Evolutionary conservation across 2,888 invertebrate species (phyloP), one percentile per base, ranked within the genome.

Genomic region (Drosophila aldrichi): DNA sequence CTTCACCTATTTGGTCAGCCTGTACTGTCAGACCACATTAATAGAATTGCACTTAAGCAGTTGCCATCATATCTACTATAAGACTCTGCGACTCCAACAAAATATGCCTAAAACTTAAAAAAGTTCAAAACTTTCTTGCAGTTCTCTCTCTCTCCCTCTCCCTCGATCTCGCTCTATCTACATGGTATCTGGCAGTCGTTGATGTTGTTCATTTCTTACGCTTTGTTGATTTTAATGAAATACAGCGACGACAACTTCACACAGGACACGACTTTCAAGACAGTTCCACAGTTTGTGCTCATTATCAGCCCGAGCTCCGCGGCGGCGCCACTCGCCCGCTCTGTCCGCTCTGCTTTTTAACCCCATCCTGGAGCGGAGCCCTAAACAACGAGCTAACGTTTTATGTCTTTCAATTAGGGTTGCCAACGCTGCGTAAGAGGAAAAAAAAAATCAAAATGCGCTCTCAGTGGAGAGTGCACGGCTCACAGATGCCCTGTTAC

Each of bases 381-480:
- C 61, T 41, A 66, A 66, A 58, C 73, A 77, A 69, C 73, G 73
- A 81, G 81, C 81, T 76, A 81, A 76, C 81, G 76, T 65, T 79
- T 81, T 81, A 81, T 79, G 74, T 79, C 81, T 79, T 74, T 66
- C 81, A 84, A 82, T 82, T 74, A 81, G 79, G 67, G 78, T 79
- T 78, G 71, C 68, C 75, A 80, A 65, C 64, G 64, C 41, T 38
- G 54, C 62, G 56, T 56, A 58, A 44, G 56, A 22, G 56, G 43
- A 56, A 43, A 43, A 56, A 56, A 43, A 43, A 43, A 43, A 34
- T 10, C 41, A 34, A 56, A 44, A 43, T 32, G 6, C 10, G 3
- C 25, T n/a, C n/a, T 2, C 10, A n/a, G 7, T 29, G n/a, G 3
- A 14, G 20, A 4, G 4, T 25, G 54, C 1, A 29, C 54, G 40